Conservation (phyloP, 2,113 vertebrate species). For the Uria lomvia region DNA sequence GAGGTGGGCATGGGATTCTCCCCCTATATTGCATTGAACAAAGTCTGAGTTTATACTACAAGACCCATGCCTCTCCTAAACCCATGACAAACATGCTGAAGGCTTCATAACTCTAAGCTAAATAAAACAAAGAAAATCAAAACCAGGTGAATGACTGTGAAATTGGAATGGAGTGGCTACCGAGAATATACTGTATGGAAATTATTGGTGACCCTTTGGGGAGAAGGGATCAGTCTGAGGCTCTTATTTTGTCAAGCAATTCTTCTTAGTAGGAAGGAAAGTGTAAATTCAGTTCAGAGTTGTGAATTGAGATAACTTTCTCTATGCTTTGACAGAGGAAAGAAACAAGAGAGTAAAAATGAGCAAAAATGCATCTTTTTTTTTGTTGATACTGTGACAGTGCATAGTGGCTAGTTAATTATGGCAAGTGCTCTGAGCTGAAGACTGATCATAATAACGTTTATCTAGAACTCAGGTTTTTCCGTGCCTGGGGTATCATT, state of each 20-base stretch:
- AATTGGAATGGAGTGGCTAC: not conserved
- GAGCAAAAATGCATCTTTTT: not conserved
- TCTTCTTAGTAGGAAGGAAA: not conserved
- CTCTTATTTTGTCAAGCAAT: not conserved
- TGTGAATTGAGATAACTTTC: not conserved
- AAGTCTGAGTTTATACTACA: not conserved
- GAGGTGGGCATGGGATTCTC: not conserved
- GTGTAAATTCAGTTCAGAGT: not conserved
- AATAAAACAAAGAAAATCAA: not conserved
- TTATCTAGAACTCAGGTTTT: conserved; percentile 67
- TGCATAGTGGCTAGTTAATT: conserved; percentile 49
- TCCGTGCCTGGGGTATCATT: conserved; percentile 67
- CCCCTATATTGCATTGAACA: not conserved
- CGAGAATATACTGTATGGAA: not conserved
- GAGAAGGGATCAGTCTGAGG: not conserved
- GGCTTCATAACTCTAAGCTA: not conserved
- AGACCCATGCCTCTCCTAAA: not conserved
- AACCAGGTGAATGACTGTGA: not conserved
- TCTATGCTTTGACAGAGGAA: not conserved
- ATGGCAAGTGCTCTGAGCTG: conserved; percentile 46
- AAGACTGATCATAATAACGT: conserved; percentile 62
- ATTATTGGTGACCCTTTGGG: not conserved
- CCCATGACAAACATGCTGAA: not conserved
- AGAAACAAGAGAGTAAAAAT: not conserved
- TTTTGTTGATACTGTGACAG: conserved; percentile 54